phyloP scores from a whole-genome alignment of 2,888 invertebrate genomes.

The Elgonia sp. region DNA sequence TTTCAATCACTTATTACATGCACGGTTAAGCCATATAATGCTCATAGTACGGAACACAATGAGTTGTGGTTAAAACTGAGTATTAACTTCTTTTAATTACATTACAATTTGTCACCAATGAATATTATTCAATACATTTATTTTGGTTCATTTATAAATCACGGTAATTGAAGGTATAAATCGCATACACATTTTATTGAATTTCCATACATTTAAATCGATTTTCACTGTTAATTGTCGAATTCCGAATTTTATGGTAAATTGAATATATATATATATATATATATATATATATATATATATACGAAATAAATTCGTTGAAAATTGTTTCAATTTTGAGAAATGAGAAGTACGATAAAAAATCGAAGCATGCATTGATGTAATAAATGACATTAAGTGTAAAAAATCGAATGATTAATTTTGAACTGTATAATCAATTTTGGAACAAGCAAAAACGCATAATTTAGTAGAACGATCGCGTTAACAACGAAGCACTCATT shows the following conservation, averaged over 20 bases:
- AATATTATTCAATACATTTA: constrained; percentile 12
- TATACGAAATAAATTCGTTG: too few species aligned
- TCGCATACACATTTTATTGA: constrained; percentile 8
- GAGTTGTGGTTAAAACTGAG: constrained; percentile 19
- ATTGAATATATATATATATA: too few species aligned
- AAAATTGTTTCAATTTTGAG: too few species aligned
- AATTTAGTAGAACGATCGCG: not conserved
- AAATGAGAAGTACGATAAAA: too few species aligned
- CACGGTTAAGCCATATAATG: constrained; percentile 28
- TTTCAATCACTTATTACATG: constrained; percentile 52
- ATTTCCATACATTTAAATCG: not conserved
- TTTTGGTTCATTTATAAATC: constrained; percentile 21
- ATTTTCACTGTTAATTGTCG: too few species aligned
- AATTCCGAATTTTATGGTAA: too few species aligned
- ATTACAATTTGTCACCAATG: constrained; percentile 26
- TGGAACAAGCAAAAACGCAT: not conserved
- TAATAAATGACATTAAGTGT: not conserved
- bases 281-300: too few species aligned
- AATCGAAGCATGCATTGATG: too few species aligned
- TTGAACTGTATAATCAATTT: not conserved
- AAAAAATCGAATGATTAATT: not conserved
- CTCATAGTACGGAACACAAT: constrained; percentile 30
- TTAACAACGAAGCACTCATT: not conserved
- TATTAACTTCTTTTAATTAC: constrained; percentile 57
- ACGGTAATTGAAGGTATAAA: constrained; percentile 32